These are phyloP conservation scores for Sitodiplosis mosellana DNA, from an alignment of 1,140 invertebrate species.

Conservation along the genomic window DNA sequence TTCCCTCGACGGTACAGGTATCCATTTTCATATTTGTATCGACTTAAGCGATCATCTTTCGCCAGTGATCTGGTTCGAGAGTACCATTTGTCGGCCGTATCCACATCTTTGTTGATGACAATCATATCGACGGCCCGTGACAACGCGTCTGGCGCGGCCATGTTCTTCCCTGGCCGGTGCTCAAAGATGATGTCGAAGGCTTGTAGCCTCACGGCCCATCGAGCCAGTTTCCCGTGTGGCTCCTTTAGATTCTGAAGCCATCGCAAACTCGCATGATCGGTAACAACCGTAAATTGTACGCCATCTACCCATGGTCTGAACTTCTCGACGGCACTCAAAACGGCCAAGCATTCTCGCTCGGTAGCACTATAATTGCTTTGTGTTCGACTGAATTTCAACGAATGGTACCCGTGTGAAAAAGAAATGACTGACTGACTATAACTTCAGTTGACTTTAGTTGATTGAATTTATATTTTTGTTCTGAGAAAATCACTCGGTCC, in stretches of 20 bases:
- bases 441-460: no score
- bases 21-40: slow-evolving; percentile 4
- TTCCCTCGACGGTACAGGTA: background rate
- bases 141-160: slow-evolving; percentile 19
- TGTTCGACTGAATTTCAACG: slow-evolving; percentile 1
- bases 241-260: slow-evolving; percentile 27
- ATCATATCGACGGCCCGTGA: slow-evolving; percentile 7
- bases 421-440: no score
- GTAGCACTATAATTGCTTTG: slow-evolving; percentile 23
- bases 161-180: slow-evolving; percentile 20
- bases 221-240: slow-evolving; percentile 19
- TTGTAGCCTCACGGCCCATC: slow-evolving; percentile 25
- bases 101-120: background rate
- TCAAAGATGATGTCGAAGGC: slow-evolving; percentile 22
- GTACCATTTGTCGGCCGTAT: background rate
- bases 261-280: slow-evolving; percentile 26
- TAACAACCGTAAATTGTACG: slow-evolving; percentile 25
- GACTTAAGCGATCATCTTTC: background rate
- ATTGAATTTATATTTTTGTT: no score
- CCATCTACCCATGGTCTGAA: slow-evolving; percentile 25
- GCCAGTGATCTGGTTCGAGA: background rate
- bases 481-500: no score
- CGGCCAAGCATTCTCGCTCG: slow-evolving; percentile 28
- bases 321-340: slow-evolving; percentile 25
- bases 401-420: no score